phyloP scores from a whole-genome alignment of 2,113 vertebrate genomes.

The Microcebus murinus region DNA sequence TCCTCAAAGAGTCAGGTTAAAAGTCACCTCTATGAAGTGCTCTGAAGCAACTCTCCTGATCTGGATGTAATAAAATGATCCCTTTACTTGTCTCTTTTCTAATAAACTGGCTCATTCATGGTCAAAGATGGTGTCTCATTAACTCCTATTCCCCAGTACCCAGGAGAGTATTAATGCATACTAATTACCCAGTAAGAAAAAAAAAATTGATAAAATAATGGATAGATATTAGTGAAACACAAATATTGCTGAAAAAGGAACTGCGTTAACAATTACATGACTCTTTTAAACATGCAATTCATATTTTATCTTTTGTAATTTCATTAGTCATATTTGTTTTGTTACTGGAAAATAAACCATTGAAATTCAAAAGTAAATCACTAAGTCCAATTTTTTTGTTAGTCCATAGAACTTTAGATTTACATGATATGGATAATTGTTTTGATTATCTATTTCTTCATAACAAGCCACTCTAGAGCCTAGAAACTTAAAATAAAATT shows the following conservation, averaged over 20 bases:
- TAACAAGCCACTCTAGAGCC: not conserved
- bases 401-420: not conserved
- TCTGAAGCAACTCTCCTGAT: not conserved
- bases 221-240: not conserved
- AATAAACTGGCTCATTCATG: not conserved
- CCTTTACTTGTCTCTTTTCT: not conserved
- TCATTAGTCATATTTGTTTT: not conserved
- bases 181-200: not conserved
- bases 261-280: not conserved
- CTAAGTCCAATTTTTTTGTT: not conserved
- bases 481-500: conserved; percentile 1
- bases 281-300: not conserved
- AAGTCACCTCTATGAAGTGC: not conserved
- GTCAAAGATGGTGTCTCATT: not conserved
- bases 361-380: not conserved
- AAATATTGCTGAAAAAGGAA: not conserved
- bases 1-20: not conserved
- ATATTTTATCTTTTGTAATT: not conserved
- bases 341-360: conserved; percentile 3
- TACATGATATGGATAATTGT: not conserved
- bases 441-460: not conserved
- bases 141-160: not conserved
- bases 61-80: not conserved
- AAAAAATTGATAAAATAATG: not conserved
- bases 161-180: not conserved